Evolutionary conservation across 1,140 invertebrate species (phyloP), one percentile per base, ranked within the genome.

Genomic region (Aphis craccivora): DNA sequence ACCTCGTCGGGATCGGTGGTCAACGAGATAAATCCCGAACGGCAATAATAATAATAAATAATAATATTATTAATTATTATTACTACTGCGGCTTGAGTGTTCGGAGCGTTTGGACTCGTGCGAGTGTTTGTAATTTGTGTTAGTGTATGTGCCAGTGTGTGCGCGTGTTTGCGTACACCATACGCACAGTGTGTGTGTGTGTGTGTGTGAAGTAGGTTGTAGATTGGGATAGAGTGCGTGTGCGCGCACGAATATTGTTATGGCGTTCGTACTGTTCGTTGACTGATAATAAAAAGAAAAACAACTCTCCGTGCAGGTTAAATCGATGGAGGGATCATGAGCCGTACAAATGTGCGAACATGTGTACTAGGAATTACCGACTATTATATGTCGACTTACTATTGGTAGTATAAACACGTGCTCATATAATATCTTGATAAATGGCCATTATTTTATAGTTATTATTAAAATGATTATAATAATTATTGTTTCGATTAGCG

Each of bases 181-280:
- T 20, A 3, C 30, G 43, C 30, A 18, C 48, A 18, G 84, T 48
- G 18, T n/a, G 84, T 3, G 84, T 45, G 84, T 48, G 30, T 40
- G 14, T 20, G 43, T 40, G 23, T 30, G 23, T 83, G 8, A 23
- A 30, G 30, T 14, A 14, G 30, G 55, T 60, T 60, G 37, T 60
- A 25, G 55, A 30, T 60, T 11, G 37, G 37, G 37, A 40, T 60
- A 25, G 55, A 30, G 55, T 25, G 37, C 37, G 6, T n/a, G 83
- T 40, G 83, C 83, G 60, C 60, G 60, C 60, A n/a, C n/a, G n/a
- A n/a, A n/a, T 76, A n/a, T 67, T 67, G 60, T 76, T 76, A 76
- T 76, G 60, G 60, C 60, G 60, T 76, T 76, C 4, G 35, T 37
- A 83, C 20, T 83, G 76, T 83, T 37, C 6, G 20, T 37, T 9